A percentile compares a stretch with the other conserved stretches of the same genome.
Conservation (phyloP, 2,888 invertebrate genomes). For the Aporophyla lueneburgensis region DNA sequence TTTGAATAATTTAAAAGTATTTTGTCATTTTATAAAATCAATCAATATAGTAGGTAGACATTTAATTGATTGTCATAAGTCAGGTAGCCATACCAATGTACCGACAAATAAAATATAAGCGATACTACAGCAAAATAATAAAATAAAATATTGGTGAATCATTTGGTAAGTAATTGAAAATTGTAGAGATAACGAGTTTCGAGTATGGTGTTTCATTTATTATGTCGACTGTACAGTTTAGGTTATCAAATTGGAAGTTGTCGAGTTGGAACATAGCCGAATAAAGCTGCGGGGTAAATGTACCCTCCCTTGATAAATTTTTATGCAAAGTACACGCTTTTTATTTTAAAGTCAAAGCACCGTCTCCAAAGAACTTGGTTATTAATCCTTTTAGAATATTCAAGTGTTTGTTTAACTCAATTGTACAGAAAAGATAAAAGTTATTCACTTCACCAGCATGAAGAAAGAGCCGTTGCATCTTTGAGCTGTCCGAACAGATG, state of each 20-base stretch:
- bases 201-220: neutral
- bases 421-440: neutral
- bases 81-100: too few relatives aligned
- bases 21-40: too few relatives aligned
- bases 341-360: slow-evolving; percentile 37
- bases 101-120: too few relatives aligned
- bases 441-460: neutral
- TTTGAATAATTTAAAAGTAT: neutral
- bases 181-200: neutral
- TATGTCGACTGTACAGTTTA: neutral
- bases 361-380: slow-evolving; percentile 17
- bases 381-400: slow-evolving; percentile 41
- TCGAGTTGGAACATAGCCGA: slow-evolving; percentile 14
- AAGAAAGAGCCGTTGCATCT: too few relatives aligned
- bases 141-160: neutral
- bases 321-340: slow-evolving; percentile 48
- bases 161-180: neutral
- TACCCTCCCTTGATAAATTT: slow-evolving; percentile 41
- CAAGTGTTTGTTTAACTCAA: slow-evolving; percentile 1
- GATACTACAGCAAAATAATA: too few relatives aligned
- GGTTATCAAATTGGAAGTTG: neutral
- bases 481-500: too few relatives aligned
- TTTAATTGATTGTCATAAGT: too few relatives aligned
- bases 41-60: too few relatives aligned
- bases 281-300: slow-evolving; percentile 30